phyloP scores from a whole-genome alignment of 2,113 vertebrate genomes.

The Osmerus mordax region DNA sequence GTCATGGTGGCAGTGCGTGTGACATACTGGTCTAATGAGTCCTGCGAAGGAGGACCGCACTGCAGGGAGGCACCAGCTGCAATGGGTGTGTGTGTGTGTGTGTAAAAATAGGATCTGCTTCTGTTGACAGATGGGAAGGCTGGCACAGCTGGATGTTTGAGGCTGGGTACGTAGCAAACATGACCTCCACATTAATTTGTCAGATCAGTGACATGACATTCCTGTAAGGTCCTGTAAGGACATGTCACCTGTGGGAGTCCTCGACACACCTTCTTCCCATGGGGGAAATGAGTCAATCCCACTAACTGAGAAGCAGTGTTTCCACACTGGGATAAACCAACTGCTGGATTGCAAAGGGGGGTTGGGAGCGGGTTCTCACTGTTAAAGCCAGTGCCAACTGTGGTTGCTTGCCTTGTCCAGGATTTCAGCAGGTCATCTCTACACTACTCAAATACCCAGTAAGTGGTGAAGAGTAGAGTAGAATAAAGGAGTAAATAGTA shows the following conservation, averaged over 20 bases:
- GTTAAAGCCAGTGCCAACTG: neutral
- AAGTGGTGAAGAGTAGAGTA: neutral
- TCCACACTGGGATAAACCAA: neutral
- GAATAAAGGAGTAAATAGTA: neutral
- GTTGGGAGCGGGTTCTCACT: neutral
- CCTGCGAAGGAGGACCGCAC: neutral
- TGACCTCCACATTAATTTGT: neutral
- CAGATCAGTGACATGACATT: neutral
- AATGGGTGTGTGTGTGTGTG: neutral
- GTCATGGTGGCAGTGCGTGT: conserved; percentile 5
- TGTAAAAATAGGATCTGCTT: conserved; percentile 4
- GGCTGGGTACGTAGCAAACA: neutral
- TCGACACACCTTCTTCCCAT: too few relatives aligned
- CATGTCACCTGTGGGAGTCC: too few relatives aligned
- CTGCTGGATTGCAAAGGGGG: neutral
- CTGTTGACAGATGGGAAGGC: conserved; percentile 25
- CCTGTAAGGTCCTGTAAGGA: too few relatives aligned
- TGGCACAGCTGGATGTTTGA: neutral
- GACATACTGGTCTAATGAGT: conserved; percentile 31
- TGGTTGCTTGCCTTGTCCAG: conserved; percentile 9
- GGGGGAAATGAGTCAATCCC: neutral
- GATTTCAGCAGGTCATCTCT: conserved; percentile 16
- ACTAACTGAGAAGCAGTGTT: neutral
- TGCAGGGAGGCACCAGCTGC: conserved; percentile 19
- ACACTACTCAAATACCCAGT: neutral